These are phyloP conservation scores for Megamerina dolium DNA, from an alignment of 2,888 invertebrate species.

Conservation along the genomic window DNA sequence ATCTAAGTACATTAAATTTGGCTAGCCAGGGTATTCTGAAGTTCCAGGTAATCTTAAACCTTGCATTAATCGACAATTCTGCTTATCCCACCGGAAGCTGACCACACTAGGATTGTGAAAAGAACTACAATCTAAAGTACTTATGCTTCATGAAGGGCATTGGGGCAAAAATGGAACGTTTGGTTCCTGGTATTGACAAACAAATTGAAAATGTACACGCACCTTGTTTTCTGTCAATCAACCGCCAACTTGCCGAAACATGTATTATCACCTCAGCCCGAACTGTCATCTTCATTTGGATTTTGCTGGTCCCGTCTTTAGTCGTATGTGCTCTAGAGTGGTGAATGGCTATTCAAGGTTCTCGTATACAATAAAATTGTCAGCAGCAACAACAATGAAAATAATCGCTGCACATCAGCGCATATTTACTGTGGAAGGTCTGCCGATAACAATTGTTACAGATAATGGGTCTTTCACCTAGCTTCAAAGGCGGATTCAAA, in stretches of 20 bases:
- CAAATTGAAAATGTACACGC: constrained; percentile 6
- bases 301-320: not conserved
- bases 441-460: not conserved
- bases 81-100: constrained; percentile 10
- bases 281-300: not conserved
- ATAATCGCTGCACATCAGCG: not conserved
- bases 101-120: constrained; percentile 13
- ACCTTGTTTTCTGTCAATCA: constrained; percentile 6
- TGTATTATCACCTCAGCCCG: not conserved
- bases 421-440: not conserved
- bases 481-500: too few species aligned
- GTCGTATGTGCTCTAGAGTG: not conserved
- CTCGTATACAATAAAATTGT: not conserved
- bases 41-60: constrained; percentile 5
- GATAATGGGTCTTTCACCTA: not conserved
- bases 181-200: constrained; percentile 13
- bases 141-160: constrained; percentile 18
- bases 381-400: not conserved
- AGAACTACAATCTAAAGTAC: constrained; percentile 6
- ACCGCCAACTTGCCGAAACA: constrained; percentile 7
- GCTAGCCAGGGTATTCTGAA: constrained; percentile 13
- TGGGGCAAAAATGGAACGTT: constrained; percentile 18
- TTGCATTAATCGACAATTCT: constrained; percentile 9
- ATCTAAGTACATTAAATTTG: constrained; percentile 7
- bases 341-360: not conserved